Base-by-base conservation (phyloP, 2,888 invertebrate species). In the Augochlorella aurata region DNA sequence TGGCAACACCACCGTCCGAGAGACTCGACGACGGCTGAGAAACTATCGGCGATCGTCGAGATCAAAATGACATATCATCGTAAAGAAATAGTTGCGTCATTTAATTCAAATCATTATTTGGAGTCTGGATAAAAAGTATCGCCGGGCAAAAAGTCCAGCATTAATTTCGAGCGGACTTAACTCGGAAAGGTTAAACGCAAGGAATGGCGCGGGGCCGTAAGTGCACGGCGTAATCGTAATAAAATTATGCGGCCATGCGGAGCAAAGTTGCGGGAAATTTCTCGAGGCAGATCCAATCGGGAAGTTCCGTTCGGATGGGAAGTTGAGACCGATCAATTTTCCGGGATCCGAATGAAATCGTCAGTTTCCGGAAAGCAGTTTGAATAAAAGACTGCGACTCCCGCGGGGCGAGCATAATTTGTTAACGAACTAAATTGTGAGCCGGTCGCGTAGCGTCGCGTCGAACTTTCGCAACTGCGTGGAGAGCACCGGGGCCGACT, bases 361-460 rank as follows among this genome's bases (percentile, higher is more conserved):
- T 14, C 29, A 44, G n/a, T 10, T 24, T 21, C 54, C 44, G 54
- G 50, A 58, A 45, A n/a, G 68, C 21, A n/a, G 16, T 49, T 54
- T 74, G 49, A 77, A 81, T 73, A 58, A 77, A 82, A 71, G 54
- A 71, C 71, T 74, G 67, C 68, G 66, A 49, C 47, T 66, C 47
- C 10, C 21, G 67, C n/a, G 67, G 44, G 68, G 18, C 44, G 52
- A 72, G 54, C 44, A 61, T 74, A 68, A 67, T 69, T 77, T 67
- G 74, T 81, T 77, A 81, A 69, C 77, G 74, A 75, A 74, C 74
- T 77, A 72, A 83, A 65, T 77, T 63, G 71, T 54, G 61, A 81
- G 61, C 29, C 61, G 61, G 63, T 72, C 29, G 24, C 74, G 69
- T 54, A 65, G 73, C 63, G 45, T 5, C 50, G 29, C 49, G 12